Conservation (phyloP, 2,797 vertebrate genomes). For the Parambassis ranga region DNA sequence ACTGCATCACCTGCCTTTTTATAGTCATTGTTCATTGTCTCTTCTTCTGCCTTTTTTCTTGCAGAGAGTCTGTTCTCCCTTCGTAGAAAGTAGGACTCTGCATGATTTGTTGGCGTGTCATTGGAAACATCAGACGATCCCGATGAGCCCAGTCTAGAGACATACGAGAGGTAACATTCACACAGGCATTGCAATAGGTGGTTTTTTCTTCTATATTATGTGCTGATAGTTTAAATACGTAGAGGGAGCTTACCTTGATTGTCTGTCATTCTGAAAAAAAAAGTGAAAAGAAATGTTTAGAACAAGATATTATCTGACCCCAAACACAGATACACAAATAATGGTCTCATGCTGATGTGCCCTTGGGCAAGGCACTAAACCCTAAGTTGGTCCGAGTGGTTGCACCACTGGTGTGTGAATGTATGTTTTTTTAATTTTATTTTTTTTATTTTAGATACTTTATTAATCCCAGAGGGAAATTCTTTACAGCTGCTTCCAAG, state of each 20-base stretch:
- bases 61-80: slow-evolving; percentile 86
- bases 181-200: background rate
- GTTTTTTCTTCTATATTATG: background rate
- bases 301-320: background rate
- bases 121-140: slow-evolving; percentile 69
- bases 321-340: too few species aligned
- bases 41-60: slow-evolving; percentile 83
- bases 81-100: slow-evolving; percentile 81
- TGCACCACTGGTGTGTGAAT: too few species aligned
- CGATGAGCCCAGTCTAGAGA: slow-evolving; percentile 81
- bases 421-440: too few species aligned
- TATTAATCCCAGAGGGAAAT: too few species aligned
- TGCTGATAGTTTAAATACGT: background rate
- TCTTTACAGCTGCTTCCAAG: too few species aligned
- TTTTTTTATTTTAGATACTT: too few species aligned
- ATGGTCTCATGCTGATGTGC: too few species aligned
- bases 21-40: slow-evolving; percentile 83
- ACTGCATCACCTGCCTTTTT: slow-evolving; percentile 81
- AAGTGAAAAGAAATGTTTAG: slow-evolving; percentile 35
- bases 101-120: slow-evolving; percentile 76
- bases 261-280: slow-evolving; percentile 85
- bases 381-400: too few species aligned
- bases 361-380: too few species aligned
- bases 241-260: slow-evolving; percentile 82
- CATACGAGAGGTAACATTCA: background rate